Evolutionary conservation across 2,888 invertebrate genomes (phyloP).

Genomic region (Pyrocoelia pectoralis): DNA sequence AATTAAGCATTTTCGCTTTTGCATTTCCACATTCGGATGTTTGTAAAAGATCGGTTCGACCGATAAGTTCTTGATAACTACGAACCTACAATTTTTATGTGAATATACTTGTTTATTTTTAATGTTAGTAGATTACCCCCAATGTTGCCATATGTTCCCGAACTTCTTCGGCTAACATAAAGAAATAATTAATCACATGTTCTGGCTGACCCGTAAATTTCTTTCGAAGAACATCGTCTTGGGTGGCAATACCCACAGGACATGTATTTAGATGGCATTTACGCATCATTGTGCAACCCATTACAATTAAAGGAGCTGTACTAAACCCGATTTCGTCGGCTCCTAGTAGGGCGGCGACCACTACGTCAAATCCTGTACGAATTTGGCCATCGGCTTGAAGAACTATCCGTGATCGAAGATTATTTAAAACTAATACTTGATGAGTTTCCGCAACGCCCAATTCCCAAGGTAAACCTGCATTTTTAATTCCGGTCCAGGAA

Average conservation of each 20-base stretch:
- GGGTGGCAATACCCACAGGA: constrained; percentile 98
- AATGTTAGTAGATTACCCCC: constrained; percentile 75
- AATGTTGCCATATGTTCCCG: constrained; percentile 90
- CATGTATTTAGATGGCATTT: constrained; percentile 99
- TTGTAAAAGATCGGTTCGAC: constrained; percentile 87
- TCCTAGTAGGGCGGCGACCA: constrained; percentile 93
- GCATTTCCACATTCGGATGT: constrained; percentile 73
- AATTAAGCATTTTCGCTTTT: constrained; percentile 87
- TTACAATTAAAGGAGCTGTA: constrained; percentile 95
- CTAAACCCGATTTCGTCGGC: constrained; percentile 99
- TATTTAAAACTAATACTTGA: constrained; percentile 93
- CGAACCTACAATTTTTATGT: constrained; percentile 46
- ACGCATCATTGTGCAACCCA: constrained; percentile 99
- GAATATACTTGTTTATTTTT: not conserved
- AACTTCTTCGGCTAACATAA: constrained; percentile 97
- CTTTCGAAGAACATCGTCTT: constrained; percentile 92
- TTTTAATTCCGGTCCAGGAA: constrained; percentile 99
- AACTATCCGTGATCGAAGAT: constrained; percentile 90
- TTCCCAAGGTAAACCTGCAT: constrained; percentile 98
- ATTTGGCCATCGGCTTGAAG: constrained; percentile 97
- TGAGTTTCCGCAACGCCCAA: constrained; percentile 98
- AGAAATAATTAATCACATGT: constrained; percentile 96
- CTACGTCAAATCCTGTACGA: constrained; percentile 92
- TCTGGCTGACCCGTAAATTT: constrained; percentile 99
- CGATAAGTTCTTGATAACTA: constrained; percentile 77